These are phyloP conservation scores for Anas platyrhynchos DNA, from an alignment of 2,113 vertebrate species.

Conservation along the genomic window DNA sequence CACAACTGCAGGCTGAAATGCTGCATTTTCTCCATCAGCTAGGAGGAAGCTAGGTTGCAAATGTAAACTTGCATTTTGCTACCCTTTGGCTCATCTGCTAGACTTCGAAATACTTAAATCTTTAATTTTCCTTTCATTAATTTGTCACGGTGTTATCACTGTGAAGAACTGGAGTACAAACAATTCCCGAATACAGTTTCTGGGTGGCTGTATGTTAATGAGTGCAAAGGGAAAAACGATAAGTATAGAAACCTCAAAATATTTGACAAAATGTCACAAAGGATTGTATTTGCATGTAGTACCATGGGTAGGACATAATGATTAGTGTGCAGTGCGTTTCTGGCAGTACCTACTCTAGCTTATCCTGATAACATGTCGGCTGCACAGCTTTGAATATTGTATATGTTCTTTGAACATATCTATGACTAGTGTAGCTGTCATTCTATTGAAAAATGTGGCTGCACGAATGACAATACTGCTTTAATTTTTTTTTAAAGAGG, in stretches of 20 bases:
- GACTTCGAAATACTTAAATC: conserved; percentile 61
- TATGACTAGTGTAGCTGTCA: conserved; percentile 79
- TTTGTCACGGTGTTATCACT: conserved; percentile 63
- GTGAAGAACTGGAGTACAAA: conserved; percentile 50
- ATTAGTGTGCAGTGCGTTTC: conserved; percentile 79
- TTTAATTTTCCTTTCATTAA: conserved; percentile 73
- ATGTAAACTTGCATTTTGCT: conserved; percentile 50
- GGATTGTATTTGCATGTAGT: conserved; percentile 85
- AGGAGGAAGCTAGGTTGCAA: conserved; percentile 1
- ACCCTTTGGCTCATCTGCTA: conserved; percentile 13
- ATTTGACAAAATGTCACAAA: conserved; percentile 87
- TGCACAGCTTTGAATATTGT: conserved; percentile 84
- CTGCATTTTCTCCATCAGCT: conserved; percentile 3
- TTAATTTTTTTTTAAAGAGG: conserved; percentile 78
- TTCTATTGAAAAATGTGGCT: conserved; percentile 78
- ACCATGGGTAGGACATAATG: conserved; percentile 78
- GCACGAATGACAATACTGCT: conserved; percentile 76
- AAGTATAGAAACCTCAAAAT: conserved; percentile 79
- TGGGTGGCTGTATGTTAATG: conserved; percentile 70
- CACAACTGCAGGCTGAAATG: conserved; percentile 23
- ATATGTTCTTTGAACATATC: conserved; percentile 84
- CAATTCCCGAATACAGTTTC: conserved; percentile 16
- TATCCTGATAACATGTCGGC: conserved; percentile 82
- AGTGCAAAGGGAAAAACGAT: conserved; percentile 63
- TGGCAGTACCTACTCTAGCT: conserved; percentile 77